Evolutionary conservation across 2,888 invertebrate genomes (phyloP).

Genomic region (Calameuta idolon): DNA sequence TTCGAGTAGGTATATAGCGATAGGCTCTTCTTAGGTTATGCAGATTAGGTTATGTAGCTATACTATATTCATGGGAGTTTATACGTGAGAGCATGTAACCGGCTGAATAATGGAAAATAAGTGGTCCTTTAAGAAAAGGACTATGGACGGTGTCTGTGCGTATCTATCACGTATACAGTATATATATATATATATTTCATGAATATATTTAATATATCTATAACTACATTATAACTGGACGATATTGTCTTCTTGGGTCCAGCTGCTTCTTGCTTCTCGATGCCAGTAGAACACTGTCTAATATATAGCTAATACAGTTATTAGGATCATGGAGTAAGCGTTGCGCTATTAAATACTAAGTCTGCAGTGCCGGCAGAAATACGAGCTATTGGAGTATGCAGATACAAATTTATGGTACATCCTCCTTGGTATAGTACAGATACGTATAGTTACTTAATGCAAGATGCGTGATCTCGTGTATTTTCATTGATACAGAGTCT

Average conservation of each 20-base stretch:
- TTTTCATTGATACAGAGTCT: neutral
- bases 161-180: neutral
- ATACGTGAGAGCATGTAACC: neutral
- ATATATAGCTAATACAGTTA: neutral
- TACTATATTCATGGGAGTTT: conserved; percentile 2
- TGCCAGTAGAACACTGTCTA: neutral
- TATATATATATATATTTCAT: neutral
- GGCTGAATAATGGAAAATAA: neutral
- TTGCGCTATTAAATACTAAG: neutral
- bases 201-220: neutral
- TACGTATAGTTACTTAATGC: neutral
- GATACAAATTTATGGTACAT: neutral
- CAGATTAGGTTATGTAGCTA: conserved; percentile 40
- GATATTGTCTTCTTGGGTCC: neutral
- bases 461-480: neutral
- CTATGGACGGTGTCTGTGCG: neutral
- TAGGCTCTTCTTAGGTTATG: conserved; percentile 50
- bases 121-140: neutral
- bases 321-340: neutral
- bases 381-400: neutral
- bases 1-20: conserved; percentile 29
- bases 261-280: neutral
- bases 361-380: neutral
- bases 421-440: neutral
- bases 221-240: neutral